Conservation (phyloP, 2,113 vertebrate genomes). For the Podocnemis expansa region DNA sequence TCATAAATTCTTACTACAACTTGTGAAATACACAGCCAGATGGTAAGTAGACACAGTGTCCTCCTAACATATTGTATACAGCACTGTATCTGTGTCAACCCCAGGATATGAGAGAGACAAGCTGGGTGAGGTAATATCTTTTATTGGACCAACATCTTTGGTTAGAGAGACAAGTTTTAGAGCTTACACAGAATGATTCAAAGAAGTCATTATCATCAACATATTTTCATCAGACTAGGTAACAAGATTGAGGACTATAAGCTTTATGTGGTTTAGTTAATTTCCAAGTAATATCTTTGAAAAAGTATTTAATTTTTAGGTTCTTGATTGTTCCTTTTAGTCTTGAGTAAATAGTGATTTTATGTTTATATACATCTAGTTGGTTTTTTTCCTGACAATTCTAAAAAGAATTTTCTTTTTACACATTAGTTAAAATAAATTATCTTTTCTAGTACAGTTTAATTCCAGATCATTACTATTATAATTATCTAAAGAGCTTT, state of each 20-base stretch:
- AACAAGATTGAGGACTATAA: not conserved
- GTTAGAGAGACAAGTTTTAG: too few relatives aligned
- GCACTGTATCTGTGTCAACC: too few relatives aligned
- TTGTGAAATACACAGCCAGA: not conserved
- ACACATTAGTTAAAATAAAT: slow-evolving; percentile 61
- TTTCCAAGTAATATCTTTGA: slow-evolving; percentile 33
- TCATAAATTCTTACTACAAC: not conserved
- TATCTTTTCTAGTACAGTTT: slow-evolving; percentile 66
- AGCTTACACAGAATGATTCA: too few relatives aligned
- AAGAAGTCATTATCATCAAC: too few relatives aligned
- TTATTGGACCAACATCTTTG: too few relatives aligned
- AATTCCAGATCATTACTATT: slow-evolving; percentile 67
- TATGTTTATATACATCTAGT: not conserved
- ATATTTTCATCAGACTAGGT: not conserved
- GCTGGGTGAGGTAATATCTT: too few relatives aligned
- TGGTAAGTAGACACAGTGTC: not conserved
- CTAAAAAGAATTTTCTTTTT: slow-evolving; percentile 34
- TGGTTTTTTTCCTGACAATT: slow-evolving; percentile 41
- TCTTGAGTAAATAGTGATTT: slow-evolving; percentile 41
- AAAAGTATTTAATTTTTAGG: slow-evolving; percentile 43
- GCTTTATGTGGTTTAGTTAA: not conserved
- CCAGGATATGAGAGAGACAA: too few relatives aligned
- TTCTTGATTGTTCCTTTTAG: slow-evolving; percentile 8
- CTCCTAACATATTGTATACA: not conserved
- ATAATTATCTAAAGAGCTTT: slow-evolving; percentile 67